Evolutionary conservation across 2,888 invertebrate genomes (phyloP).

Genomic region (Yponomeuta plumbellus): DNA sequence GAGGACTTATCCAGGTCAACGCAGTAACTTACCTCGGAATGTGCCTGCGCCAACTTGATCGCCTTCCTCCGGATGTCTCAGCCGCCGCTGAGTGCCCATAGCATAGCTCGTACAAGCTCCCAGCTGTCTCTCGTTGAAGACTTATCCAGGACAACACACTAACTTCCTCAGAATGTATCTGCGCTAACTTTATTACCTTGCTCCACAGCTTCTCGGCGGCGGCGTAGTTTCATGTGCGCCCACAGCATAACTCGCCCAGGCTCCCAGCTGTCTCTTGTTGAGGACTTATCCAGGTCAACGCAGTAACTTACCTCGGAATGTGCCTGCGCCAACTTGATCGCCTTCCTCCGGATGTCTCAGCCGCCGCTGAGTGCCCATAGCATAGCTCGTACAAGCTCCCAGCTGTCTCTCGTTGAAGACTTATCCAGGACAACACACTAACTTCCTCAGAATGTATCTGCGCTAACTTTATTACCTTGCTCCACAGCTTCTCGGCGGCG

Average conservation of each 20-base stretch:
- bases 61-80: conserved; percentile 82
- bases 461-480: conserved; percentile 85
- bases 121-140: too few relatives aligned
- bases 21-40: not conserved
- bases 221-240: too few relatives aligned
- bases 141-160: conserved; percentile 92
- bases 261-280: too few relatives aligned
- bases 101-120: too few relatives aligned
- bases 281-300: conserved; percentile 37
- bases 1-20: conserved; percentile 37
- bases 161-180: not conserved
- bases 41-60: conserved; percentile 78
- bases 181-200: conserved; percentile 86
- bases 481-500: conserved; percentile 75
- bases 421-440: too few relatives aligned
- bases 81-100: conserved; percentile 61
- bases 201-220: conserved; percentile 57
- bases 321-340: conserved; percentile 80
- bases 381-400: too few relatives aligned
- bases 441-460: not conserved
- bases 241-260: too few relatives aligned
- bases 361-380: too few relatives aligned
- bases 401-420: too few relatives aligned
- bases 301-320: not conserved
- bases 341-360: conserved; percentile 83